Conservation (phyloP, 2,113 vertebrate genomes). For the Urocynchramus pylzowi region DNA sequence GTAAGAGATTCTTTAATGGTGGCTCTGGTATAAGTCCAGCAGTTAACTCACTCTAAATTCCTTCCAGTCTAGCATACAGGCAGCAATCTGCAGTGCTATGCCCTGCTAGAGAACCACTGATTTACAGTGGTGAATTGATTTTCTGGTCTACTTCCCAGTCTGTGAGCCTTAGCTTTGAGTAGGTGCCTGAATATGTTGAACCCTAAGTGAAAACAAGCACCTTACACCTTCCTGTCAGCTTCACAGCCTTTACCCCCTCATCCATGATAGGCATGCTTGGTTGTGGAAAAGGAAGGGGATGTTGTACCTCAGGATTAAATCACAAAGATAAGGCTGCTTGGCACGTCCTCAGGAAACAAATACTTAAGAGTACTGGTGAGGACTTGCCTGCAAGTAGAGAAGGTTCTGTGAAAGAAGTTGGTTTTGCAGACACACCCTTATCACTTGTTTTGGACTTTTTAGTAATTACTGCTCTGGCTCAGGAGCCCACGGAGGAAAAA, state of each 20-base stretch:
- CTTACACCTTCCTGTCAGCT: background rate
- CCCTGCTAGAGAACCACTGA: background rate
- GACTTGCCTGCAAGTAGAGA: background rate
- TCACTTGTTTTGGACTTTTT: background rate
- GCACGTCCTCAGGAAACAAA: background rate
- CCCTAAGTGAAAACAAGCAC: background rate
- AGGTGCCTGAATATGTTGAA: background rate
- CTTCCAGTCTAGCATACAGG: background rate
- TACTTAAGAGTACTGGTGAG: background rate
- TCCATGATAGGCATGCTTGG: background rate
- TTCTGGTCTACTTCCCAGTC: background rate
- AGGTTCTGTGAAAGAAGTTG: background rate
- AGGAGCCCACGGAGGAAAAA: background rate
- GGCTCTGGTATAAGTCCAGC: background rate
- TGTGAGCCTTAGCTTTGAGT: background rate
- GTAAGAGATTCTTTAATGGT: slow-evolving; percentile 61
- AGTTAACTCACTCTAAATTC: background rate
- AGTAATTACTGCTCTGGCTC: background rate
- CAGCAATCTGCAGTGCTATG: background rate
- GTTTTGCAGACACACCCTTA: background rate
- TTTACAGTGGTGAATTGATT: background rate
- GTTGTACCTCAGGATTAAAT: background rate
- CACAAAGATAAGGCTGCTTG: background rate
- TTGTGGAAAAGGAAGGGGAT: background rate
- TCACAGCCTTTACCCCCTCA: background rate